phyloP scores from a whole-genome alignment of 2,888 invertebrate species.

The Perizoma flavofasciatum region DNA sequence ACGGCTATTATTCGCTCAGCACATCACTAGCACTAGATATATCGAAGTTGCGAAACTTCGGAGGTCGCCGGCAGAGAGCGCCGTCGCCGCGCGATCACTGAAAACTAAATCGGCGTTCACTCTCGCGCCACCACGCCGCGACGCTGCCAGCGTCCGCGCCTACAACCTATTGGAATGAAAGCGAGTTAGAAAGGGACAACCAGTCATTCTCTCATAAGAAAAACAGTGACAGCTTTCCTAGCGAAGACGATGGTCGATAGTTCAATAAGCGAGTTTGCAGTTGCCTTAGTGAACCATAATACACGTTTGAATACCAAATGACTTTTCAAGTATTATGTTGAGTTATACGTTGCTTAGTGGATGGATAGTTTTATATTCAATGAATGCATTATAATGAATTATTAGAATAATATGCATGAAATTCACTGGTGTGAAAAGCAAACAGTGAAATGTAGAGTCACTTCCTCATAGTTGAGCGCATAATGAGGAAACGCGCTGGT shows the following conservation, averaged over 20 bases:
- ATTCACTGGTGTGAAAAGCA: constrained; percentile 1
- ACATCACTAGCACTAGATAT: constrained; percentile 75
- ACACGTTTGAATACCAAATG: background rate
- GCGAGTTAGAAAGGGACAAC: constrained; percentile 75
- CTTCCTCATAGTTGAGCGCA: constrained; percentile 45
- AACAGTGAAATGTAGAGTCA: constrained; percentile 21
- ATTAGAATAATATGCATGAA: background rate
- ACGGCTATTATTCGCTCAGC: constrained; percentile 55
- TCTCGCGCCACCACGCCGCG: constrained; percentile 53
- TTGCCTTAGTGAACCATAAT: constrained; percentile 5
- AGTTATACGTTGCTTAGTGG: background rate
- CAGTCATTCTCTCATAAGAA: constrained; percentile 66
- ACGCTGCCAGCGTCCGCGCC: constrained; percentile 36
- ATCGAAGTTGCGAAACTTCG: constrained; percentile 61
- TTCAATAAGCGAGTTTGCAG: constrained; percentile 46
- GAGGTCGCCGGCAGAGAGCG: constrained; percentile 77
- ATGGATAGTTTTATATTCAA: background rate
- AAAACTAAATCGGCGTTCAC: constrained; percentile 73
- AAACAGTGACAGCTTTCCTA: constrained; percentile 67
- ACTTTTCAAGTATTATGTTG: background rate
- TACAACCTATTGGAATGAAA: constrained; percentile 66
- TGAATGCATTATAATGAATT: background rate
- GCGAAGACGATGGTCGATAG: constrained; percentile 42
- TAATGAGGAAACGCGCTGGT: constrained; percentile 56
- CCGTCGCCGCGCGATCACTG: constrained; percentile 74